Percentiles rank a stretch among this genome's conserved stretches.
Evolutionary conservation across 1,140 invertebrate genomes (phyloP).

Genomic region (Stenopsyche tienmushanensis): DNA sequence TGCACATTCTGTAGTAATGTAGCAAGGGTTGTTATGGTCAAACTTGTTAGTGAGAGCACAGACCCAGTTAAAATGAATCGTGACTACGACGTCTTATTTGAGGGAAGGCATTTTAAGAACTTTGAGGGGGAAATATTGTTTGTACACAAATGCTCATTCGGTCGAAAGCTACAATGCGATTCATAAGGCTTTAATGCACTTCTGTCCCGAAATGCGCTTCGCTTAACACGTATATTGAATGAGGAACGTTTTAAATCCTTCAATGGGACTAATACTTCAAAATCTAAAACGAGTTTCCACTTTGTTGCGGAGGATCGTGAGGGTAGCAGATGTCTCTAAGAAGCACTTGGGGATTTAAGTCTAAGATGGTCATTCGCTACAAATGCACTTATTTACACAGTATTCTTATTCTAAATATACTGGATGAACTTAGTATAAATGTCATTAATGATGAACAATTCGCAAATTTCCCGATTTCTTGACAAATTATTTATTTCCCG

Average conservation of each 20-base stretch:
- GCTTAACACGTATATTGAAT: not conserved
- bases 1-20: not conserved
- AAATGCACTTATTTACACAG: too few relatives aligned
- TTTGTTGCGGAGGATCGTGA: too few relatives aligned
- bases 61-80: not conserved
- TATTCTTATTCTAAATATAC: too few relatives aligned
- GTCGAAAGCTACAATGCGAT: too few relatives aligned
- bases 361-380: too few relatives aligned
- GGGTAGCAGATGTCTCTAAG: too few relatives aligned
- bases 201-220: not conserved
- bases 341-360: too few relatives aligned
- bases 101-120: not conserved
- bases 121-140: not conserved
- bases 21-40: not conserved
- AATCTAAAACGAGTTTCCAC: not conserved
- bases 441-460: too few relatives aligned
- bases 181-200: not conserved
- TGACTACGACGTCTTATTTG: not conserved
- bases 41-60: not conserved
- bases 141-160: not conserved
- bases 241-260: not conserved
- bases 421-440: too few relatives aligned
- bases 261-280: not conserved
- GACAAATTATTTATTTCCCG: too few relatives aligned
- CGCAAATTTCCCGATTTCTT: too few relatives aligned